These are phyloP conservation scores for Sesamia inferens DNA, from an alignment of 2,888 invertebrate species.

Conservation along the genomic window DNA sequence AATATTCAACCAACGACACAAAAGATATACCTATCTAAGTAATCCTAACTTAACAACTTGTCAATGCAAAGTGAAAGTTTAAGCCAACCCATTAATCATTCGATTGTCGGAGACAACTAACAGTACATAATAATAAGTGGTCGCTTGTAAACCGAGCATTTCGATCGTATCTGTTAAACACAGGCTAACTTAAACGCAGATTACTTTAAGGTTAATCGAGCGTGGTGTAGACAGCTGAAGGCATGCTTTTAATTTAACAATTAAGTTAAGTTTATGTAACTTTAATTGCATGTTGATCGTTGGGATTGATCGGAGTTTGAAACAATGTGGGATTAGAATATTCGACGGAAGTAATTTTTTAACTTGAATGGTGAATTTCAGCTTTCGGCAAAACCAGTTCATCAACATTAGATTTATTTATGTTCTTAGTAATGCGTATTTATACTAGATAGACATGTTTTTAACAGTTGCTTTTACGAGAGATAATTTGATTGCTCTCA, in stretches of 20 bases:
- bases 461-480: not conserved
- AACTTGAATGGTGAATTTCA: not conserved
- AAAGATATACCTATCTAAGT: conserved; percentile 27
- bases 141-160: conserved; percentile 22
- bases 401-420: not conserved
- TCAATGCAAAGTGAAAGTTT: conserved; percentile 56
- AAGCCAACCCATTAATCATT: conserved; percentile 50
- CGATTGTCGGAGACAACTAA: conserved; percentile 43
- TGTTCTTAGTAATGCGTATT: not conserved
- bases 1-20: conserved; percentile 18
- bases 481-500: not conserved
- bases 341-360: conserved; percentile 25
- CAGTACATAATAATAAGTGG: conserved; percentile 53
- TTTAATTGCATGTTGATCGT: conserved; percentile 41
- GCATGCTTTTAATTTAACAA: not conserved
- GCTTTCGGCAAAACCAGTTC: not conserved
- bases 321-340: conserved; percentile 27
- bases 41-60: conserved; percentile 48
- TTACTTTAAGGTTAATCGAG: conserved; percentile 37
- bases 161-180: conserved; percentile 48
- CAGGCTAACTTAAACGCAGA: conserved; percentile 32
- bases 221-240: conserved; percentile 24
- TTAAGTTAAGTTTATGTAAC: conserved; percentile 34
- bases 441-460: not conserved
- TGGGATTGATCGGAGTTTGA: conserved; percentile 7